Evolutionary conservation across 2,797 vertebrate species (phyloP), one percentile per base, ranked within the genome.

Genomic region (Pseudomugil gertrudae): DNA sequence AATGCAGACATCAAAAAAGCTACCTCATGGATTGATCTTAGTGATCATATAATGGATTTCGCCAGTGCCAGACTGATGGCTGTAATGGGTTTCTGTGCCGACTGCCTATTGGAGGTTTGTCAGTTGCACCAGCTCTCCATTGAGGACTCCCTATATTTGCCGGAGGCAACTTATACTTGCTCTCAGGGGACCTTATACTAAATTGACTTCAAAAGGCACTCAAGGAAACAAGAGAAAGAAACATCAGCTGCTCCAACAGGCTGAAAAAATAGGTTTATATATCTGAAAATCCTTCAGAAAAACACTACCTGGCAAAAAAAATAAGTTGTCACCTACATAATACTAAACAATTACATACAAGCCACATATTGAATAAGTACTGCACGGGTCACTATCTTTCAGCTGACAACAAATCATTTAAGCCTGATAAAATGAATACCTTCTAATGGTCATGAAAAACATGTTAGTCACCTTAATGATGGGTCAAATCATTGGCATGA

Each of bases 31-130:
- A 91, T 91, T 92, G 92, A 92, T 92, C 88, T 83, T 77, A 63
- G 75, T 87, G 89, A 93, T 93, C 87, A 87, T 76, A 82, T 91
- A 90, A 91, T 89, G 84, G 88, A 89, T 90, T 89, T 86, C 14
- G 53, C 70, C 69, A 70, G 78, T 27, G 79, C 66, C 72, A 74
- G 85, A 88, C 61, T 77, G 88, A 89, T 54, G 63, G 74, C 65
- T 79, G 78, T 87, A 92, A 91, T 90, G 78, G 85, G 63, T 90
- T 91, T 92, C 69, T 65, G 70, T 66, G 66, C 80, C 24, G 67
- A 63, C 73, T 57, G 68, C 82, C 81, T 78, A 88, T 90, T 57
- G 66, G 78, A 88, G 68, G 71, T 60, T 81, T 79, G 81, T 81
- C 79, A 82, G 80, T 67, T 78, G 73, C 84, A 60, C 58, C 6